phyloP scores from a whole-genome alignment of 2,113 vertebrate genomes.

The Arvicanthis niloticus region DNA sequence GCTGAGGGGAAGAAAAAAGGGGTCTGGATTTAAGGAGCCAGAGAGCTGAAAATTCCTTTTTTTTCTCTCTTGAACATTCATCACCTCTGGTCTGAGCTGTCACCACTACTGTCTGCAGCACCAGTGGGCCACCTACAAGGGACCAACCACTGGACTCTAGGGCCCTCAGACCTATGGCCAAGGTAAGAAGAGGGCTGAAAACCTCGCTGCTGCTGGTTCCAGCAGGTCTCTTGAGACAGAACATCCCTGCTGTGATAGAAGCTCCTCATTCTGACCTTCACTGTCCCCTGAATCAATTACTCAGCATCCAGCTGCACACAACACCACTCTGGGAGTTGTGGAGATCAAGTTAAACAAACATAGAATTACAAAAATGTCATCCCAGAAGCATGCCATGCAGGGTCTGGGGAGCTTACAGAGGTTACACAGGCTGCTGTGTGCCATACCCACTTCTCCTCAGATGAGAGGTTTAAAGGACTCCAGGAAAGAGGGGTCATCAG shows the following conservation, averaged over 20 bases:
- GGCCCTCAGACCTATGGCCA: background rate
- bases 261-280: constrained; percentile 9
- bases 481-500: background rate
- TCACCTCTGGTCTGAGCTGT: background rate
- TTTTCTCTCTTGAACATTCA: background rate
- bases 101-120: background rate
- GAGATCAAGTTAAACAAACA: constrained; percentile 34
- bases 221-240: background rate
- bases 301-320: constrained; percentile 16
- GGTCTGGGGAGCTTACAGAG: background rate
- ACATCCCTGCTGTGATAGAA: background rate
- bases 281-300: constrained; percentile 29
- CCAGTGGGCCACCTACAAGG: background rate
- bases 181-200: background rate
- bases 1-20: constrained; percentile 55
- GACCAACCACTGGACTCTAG: background rate
- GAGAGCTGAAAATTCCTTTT: constrained; percentile 45
- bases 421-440: too few species aligned
- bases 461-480: background rate
- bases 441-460: background rate
- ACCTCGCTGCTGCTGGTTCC: background rate
- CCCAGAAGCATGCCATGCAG: background rate
- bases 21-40: constrained; percentile 40
- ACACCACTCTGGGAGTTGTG: constrained; percentile 2
- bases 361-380: constrained; percentile 16